Evolutionary conservation across 2,113 vertebrate genomes (phyloP).

Genomic region (Zeus faber): DNA sequence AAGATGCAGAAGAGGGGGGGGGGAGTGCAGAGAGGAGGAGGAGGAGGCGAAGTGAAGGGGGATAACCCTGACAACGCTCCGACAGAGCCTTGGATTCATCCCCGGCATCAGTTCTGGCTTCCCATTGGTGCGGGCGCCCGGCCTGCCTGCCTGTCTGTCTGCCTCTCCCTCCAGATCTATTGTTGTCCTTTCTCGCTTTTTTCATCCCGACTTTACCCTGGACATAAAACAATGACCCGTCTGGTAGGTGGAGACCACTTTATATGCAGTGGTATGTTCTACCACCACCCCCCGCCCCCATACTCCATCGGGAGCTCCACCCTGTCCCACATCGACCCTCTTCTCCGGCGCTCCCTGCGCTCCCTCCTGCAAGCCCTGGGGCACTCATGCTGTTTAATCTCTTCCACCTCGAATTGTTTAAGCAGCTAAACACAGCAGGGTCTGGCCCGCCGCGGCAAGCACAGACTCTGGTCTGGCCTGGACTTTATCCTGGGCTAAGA

Average conservation of each 20-base stretch:
- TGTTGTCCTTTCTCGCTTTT: background rate
- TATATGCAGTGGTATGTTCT: background rate
- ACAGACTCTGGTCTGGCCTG: slow-evolving; percentile 17
- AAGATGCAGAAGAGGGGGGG: background rate
- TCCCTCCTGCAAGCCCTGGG: slow-evolving; percentile 19
- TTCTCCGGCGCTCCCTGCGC: slow-evolving; percentile 34
- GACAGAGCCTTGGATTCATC: background rate
- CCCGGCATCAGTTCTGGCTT: background rate
- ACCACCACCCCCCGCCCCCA: slow-evolving; percentile 13
- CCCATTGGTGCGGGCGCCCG: background rate
- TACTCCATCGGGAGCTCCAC: slow-evolving; percentile 4
- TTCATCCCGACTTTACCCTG: background rate
- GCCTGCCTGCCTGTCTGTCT: background rate
- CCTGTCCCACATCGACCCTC: slow-evolving; percentile 16
- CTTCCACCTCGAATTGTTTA: slow-evolving; percentile 52
- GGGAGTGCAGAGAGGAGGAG: background rate
- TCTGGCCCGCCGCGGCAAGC: slow-evolving; percentile 23
- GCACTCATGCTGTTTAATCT: slow-evolving; percentile 35
- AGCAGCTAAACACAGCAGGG: slow-evolving; percentile 61
- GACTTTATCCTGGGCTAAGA: slow-evolving; percentile 42
- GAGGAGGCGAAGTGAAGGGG: background rate
- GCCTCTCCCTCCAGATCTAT: background rate
- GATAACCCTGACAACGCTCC: background rate
- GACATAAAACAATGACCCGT: background rate
- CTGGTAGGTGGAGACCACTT: background rate